These are phyloP conservation scores for Oncorhynchus gorbuscha DNA, from an alignment of 2,113 vertebrate genomes.

Conservation along the genomic window DNA sequence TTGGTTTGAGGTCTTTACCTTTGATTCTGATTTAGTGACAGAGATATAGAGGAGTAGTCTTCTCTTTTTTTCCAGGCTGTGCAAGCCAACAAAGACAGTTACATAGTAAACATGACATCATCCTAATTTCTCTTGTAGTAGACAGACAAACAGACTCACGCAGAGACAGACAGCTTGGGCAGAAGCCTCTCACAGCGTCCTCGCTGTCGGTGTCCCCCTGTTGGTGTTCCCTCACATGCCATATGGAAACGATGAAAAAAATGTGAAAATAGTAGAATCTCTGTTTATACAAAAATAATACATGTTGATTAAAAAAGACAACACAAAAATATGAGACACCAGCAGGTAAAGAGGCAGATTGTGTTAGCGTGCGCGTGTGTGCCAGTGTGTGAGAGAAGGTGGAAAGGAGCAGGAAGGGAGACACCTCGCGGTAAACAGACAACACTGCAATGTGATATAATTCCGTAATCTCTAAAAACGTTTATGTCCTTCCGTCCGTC, in stretches of 20 bases:
- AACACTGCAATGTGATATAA: slow-evolving; percentile 28
- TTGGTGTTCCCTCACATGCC: slow-evolving; percentile 17
- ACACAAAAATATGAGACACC: no score
- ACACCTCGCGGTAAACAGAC: slow-evolving; percentile 51
- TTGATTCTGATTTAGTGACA: no score
- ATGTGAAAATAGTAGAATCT: no score
- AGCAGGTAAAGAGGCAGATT: no score
- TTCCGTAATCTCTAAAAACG: no score
- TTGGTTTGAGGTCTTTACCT: no score
- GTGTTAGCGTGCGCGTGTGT: no score
- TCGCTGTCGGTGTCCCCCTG: slow-evolving; percentile 58
- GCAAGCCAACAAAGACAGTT: slow-evolving; percentile 18
- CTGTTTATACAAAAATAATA: no score
- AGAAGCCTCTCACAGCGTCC: neutral
- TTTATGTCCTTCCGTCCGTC: neutral
- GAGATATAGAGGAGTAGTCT: neutral
- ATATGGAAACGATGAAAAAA: slow-evolving; percentile 27
- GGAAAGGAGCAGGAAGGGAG: slow-evolving; percentile 21
- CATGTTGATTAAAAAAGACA: no score
- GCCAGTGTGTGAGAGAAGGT: neutral
- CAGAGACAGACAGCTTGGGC: slow-evolving; percentile 17
- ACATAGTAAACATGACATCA: slow-evolving; percentile 70
- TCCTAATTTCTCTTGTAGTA: slow-evolving; percentile 43
- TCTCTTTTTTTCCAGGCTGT: neutral
- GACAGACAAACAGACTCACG: slow-evolving; percentile 34